Evolutionary conservation across 2,888 invertebrate species (phyloP).

Genomic region (Opisthograptis luteolata): DNA sequence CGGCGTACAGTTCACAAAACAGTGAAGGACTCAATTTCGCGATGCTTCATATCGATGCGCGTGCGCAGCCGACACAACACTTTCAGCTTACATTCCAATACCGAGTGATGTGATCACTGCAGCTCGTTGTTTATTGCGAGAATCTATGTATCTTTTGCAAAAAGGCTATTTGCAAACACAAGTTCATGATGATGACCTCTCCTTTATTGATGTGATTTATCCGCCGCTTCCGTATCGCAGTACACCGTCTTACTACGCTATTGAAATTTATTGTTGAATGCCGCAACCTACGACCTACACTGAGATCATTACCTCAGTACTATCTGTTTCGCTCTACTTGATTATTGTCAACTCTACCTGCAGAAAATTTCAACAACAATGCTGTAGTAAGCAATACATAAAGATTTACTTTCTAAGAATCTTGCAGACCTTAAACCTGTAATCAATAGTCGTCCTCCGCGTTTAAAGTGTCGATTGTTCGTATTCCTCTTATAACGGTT

Average conservation of each 20-base stretch:
- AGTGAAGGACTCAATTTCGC: not conserved
- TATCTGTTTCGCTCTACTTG: no score
- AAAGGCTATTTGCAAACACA: slow-evolving; percentile 14
- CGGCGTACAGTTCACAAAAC: not conserved
- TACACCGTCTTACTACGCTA: not conserved
- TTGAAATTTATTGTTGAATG: no score
- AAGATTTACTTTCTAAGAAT: no score
- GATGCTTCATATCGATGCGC: no score
- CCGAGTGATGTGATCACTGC: slow-evolving; percentile 2
- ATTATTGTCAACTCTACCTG: no score
- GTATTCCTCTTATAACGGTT: slow-evolving; percentile 46
- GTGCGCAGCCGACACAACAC: not conserved
- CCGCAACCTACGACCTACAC: no score
- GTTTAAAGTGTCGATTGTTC: slow-evolving; percentile 4
- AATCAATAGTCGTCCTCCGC: not conserved
- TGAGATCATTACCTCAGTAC: no score
- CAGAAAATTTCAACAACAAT: no score
- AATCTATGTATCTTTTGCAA: slow-evolving; percentile 9
- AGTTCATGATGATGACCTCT: slow-evolving; percentile 8
- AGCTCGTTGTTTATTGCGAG: slow-evolving; percentile 1
- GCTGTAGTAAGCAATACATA: no score
- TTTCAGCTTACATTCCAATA: no score
- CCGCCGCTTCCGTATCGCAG: not conserved
- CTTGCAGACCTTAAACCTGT: not conserved
- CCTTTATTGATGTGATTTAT: slow-evolving; percentile 4